Evolutionary conservation across 2,113 vertebrate genomes (phyloP).

Genomic region (Phyllopteryx taeniolatus): DNA sequence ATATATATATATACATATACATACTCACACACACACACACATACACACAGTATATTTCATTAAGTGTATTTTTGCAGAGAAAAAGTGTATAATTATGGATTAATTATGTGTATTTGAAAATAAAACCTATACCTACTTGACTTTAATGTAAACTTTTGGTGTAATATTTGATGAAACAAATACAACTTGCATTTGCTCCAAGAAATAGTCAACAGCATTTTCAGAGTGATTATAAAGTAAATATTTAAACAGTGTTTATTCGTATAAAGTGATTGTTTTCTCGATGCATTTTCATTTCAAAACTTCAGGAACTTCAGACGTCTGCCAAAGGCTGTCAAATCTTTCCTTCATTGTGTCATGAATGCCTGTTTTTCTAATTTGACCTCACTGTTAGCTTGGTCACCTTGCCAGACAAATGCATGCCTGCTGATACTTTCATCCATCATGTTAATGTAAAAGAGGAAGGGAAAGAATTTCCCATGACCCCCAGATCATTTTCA

Average conservation of each 20-base stretch:
- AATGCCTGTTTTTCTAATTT: constrained; percentile 8
- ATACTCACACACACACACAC: too few relatives aligned
- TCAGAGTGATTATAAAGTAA: not conserved
- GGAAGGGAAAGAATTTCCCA: constrained; percentile 26
- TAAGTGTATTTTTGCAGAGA: too few relatives aligned
- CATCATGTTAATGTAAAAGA: constrained; percentile 20
- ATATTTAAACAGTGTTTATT: not conserved
- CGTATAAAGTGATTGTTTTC: not conserved
- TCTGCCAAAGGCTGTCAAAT: not conserved
- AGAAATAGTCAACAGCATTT: not conserved
- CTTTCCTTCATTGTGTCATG: not conserved
- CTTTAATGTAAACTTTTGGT: not conserved
- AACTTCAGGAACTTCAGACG: not conserved
- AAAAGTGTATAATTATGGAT: too few relatives aligned
- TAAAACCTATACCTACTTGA: not conserved
- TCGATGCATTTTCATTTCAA: not conserved
- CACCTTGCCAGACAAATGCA: constrained; percentile 9
- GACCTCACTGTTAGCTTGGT: constrained; percentile 10
- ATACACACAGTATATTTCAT: too few relatives aligned
- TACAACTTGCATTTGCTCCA: not conserved
- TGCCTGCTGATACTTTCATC: constrained; percentile 18
- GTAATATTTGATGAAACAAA: not conserved
- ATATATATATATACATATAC: too few relatives aligned
- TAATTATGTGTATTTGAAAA: not conserved
- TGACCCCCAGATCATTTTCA: constrained; percentile 32